Conservation (phyloP, 2,113 vertebrate species). For the Toxostoma redivivum region DNA sequence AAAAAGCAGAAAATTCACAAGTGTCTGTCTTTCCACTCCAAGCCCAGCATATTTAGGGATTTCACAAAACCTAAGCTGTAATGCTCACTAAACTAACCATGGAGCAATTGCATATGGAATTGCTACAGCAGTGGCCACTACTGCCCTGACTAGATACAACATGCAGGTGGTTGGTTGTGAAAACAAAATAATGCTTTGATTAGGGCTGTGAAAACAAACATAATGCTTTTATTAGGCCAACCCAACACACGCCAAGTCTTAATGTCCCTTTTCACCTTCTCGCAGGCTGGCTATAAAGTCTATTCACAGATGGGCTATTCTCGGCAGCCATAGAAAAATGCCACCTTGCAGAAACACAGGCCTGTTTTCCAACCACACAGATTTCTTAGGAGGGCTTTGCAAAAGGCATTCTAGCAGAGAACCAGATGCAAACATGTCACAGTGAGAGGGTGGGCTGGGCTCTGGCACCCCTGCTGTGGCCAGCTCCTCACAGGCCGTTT, state of each 20-base stretch:
- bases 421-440: neutral
- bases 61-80: neutral
- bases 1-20: neutral
- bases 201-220: neutral
- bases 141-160: neutral
- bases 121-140: neutral
- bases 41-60: rapidly evolving
- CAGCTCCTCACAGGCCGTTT: neutral
- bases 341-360: neutral
- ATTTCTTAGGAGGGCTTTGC: neutral
- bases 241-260: neutral
- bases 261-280: neutral
- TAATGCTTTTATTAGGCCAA: neutral
- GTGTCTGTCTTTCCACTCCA: neutral
- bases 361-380: neutral
- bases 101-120: rapidly evolving
- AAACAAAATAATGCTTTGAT: neutral
- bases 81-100: neutral
- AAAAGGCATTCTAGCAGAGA: neutral
- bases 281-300: neutral
- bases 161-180: rapidly evolving
- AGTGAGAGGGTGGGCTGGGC: neutral
- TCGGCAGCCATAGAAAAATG: neutral
- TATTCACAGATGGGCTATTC: neutral
- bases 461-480: neutral